Percentiles rank a stretch among this genome's conserved stretches.
Evolutionary conservation across 2,797 vertebrate genomes (phyloP).

Genomic region (Picus viridis): DNA sequence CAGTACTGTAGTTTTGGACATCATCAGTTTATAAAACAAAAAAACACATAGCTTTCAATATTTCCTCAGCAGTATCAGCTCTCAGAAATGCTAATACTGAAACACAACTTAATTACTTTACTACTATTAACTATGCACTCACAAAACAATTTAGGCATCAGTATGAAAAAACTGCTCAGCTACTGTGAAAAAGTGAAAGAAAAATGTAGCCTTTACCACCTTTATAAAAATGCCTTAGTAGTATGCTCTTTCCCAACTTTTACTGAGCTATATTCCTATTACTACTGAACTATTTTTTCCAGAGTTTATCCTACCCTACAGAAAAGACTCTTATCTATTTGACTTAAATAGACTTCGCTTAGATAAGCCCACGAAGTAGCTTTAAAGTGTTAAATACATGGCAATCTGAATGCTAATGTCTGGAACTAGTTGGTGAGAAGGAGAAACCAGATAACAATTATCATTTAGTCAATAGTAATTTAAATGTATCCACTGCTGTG

Average conservation of each 20-base stretch:
- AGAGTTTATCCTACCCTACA: background rate
- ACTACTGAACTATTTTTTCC: background rate
- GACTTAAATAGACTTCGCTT: background rate
- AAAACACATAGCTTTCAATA: background rate
- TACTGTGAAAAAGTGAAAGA: background rate
- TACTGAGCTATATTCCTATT: background rate
- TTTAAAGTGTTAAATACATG: constrained; percentile 51
- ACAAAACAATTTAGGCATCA: constrained; percentile 1
- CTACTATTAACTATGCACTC: background rate
- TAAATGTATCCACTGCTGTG: constrained; percentile 56
- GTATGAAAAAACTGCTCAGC: background rate
- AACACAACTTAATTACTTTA: background rate
- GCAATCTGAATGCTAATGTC: constrained; percentile 32
- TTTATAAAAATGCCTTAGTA: constrained; percentile 3
- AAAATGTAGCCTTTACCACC: constrained; percentile 4
- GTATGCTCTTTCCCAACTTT: background rate
- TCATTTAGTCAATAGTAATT: constrained; percentile 67
- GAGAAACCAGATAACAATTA: constrained; percentile 65
- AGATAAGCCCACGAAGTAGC: constrained; percentile 40
- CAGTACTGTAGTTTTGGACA: constrained; percentile 4
- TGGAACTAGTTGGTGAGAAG: constrained; percentile 43
- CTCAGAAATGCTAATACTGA: background rate
- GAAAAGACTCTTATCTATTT: constrained; percentile 32
- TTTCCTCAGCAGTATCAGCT: background rate
- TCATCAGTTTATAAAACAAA: background rate